phyloP scores from a whole-genome alignment of 1,140 invertebrate species.

The Littorina saxatilis region DNA sequence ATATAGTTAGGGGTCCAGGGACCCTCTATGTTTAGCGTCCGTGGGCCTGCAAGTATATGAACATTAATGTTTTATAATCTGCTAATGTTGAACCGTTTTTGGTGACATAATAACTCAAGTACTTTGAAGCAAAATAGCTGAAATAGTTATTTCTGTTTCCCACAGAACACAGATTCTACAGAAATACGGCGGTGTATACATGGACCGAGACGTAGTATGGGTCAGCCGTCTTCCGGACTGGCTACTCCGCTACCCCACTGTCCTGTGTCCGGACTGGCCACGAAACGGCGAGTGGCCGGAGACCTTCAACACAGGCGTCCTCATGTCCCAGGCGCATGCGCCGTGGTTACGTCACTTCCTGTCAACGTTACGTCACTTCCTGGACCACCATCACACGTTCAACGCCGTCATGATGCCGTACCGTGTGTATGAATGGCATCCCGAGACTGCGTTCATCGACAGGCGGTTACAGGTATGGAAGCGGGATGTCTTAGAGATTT shows the following conservation, averaged over 20 bases:
- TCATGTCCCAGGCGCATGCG: conserved; percentile 35
- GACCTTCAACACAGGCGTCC: conserved; percentile 36
- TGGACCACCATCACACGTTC: conserved; percentile 36
- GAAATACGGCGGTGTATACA: conserved; percentile 37
- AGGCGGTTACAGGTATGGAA: conserved; percentile 42
- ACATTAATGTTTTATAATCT: too few species aligned
- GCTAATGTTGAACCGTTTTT: too few species aligned
- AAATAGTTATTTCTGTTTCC: too few species aligned
- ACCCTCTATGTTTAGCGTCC: too few species aligned
- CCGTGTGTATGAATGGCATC: conserved; percentile 39
- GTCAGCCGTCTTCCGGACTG: conserved; percentile 23
- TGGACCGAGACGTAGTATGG: conserved; percentile 44
- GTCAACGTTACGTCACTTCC: conserved; percentile 24
- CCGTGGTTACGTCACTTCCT: conserved; percentile 34
- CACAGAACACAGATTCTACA: conserved; percentile 31
- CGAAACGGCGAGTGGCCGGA: conserved; percentile 36
- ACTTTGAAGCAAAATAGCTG: too few species aligned
- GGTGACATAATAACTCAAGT: too few species aligned
- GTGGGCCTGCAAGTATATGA: too few species aligned
- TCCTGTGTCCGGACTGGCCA: conserved; percentile 38
- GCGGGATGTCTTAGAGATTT: not conserved
- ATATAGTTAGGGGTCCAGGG: too few species aligned
- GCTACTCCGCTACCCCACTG: conserved; percentile 30
- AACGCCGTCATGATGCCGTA: conserved; percentile 45
- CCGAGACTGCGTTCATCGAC: conserved; percentile 38